Evolutionary conservation across 2,113 vertebrate species (phyloP).

Genomic region (Cisticola juncidis): DNA sequence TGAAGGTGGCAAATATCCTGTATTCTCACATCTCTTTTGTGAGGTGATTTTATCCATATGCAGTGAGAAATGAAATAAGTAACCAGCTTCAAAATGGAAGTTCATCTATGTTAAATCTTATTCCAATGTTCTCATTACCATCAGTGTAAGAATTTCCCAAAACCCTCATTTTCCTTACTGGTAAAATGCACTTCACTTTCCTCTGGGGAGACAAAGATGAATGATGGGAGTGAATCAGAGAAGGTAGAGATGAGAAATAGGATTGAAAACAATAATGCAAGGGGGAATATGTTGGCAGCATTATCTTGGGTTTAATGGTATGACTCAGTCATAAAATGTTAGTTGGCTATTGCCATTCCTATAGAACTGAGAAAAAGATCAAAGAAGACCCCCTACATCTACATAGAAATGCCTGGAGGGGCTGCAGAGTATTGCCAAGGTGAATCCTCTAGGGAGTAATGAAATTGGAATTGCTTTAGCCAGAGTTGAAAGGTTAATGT

Average conservation of each 20-base stretch:
- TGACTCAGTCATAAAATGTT: not conserved
- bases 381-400: not conserved
- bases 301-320: not conserved
- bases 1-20: not conserved
- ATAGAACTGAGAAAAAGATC: not conserved
- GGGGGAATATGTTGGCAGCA: not conserved
- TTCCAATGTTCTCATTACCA: not conserved
- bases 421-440: not conserved
- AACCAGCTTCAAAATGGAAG: not conserved
- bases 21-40: not conserved
- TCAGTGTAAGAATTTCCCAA: not conserved
- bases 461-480: conserved; percentile 35
- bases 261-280: not conserved
- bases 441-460: conserved; percentile 19
- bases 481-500: conserved; percentile 35
- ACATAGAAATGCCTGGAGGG: not conserved
- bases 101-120: not conserved
- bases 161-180: not conserved
- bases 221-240: not conserved
- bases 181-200: not conserved
- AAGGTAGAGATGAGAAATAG: not conserved
- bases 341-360: not conserved
- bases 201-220: not conserved
- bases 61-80: not conserved
- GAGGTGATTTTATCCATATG: not conserved